Conservation (phyloP, 53 echinoderm and acorn worm genomes). For the Paelopatides confundens region DNA sequence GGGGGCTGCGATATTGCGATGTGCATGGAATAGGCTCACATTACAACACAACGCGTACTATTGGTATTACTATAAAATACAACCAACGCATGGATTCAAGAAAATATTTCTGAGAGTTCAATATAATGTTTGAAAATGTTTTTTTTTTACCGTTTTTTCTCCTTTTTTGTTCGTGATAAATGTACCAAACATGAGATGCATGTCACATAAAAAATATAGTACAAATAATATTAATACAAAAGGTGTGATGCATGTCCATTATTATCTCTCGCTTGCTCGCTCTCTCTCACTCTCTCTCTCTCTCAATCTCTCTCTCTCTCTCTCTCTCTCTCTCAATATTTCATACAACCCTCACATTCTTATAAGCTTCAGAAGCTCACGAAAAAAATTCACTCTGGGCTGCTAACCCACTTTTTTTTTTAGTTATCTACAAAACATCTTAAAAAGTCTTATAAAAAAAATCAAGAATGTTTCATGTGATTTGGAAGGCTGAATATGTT, state of each 20-base stretch:
- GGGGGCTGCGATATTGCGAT: no score
- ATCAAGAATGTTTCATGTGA: constrained; percentile 56
- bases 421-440: background rate
- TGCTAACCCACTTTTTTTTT: background rate
- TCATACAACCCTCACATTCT: background rate
- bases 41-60: no score
- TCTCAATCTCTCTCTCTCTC: background rate
- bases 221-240: constrained; percentile 47
- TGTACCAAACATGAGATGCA: constrained; percentile 41
- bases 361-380: background rate
- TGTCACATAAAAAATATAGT: constrained; percentile 53
- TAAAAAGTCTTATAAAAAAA: constrained; percentile 46
- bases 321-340: background rate
- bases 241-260: constrained; percentile 36
- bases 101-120: background rate
- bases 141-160: constrained; percentile 37
- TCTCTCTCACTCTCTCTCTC: background rate
- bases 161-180: constrained; percentile 47
- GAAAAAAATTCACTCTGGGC: constrained; percentile 1
- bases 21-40: no score
- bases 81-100: no score
- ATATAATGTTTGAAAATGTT: constrained; percentile 6
- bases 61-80: no score
- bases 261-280: no score
- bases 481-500: constrained; percentile 49